A percentile compares a stretch with the other conserved stretches of the same genome.
phyloP scores from a whole-genome alignment of 1,140 invertebrate genomes.

The Drosophila nasuta region DNA sequence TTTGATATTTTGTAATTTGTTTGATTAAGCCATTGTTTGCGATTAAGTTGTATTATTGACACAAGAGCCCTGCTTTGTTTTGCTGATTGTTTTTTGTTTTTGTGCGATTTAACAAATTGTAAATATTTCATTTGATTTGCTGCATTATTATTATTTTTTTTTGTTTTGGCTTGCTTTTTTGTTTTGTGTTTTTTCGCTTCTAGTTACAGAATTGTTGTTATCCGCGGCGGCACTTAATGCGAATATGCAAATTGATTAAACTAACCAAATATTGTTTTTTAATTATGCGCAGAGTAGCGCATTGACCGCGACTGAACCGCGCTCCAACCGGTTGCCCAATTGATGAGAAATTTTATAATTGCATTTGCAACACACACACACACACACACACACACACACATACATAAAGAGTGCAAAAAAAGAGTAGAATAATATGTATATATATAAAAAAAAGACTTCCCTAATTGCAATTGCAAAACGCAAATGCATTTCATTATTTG shows the following conservation, averaged over 20 bases:
- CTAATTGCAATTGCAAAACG: slow-evolving; percentile 72
- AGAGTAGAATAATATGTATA: slow-evolving; percentile 17
- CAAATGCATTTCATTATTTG: slow-evolving; percentile 77
- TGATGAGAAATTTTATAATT: slow-evolving; percentile 82
- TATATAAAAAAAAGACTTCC: slow-evolving; percentile 4
- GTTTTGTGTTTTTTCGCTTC: slow-evolving; percentile 17
- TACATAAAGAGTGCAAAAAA: not conserved
- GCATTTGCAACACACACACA: slow-evolving; percentile 57
- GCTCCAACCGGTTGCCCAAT: slow-evolving; percentile 60
- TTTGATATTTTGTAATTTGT: slow-evolving; percentile 12
- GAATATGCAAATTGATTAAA: slow-evolving; percentile 79
- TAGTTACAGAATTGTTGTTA: slow-evolving; percentile 17
- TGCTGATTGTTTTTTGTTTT: not conserved
- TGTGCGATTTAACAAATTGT: slow-evolving; percentile 24
- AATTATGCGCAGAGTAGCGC: slow-evolving; percentile 70
- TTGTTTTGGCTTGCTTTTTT: not conserved
- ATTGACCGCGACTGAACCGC: slow-evolving; percentile 68
- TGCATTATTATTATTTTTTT: not conserved
- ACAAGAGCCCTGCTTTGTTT: not conserved
- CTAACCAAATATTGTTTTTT: slow-evolving; percentile 83
- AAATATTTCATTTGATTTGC: slow-evolving; percentile 29
- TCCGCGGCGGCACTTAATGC: slow-evolving; percentile 40
- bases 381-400: too few species aligned
- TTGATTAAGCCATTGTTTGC: slow-evolving; percentile 41
- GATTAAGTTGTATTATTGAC: slow-evolving; percentile 39